A percentile compares a stretch with the other conserved stretches of the same genome.
phyloP scores from a whole-genome alignment of 92 coral and sea anemone species.

The Paragorgia papillata region DNA sequence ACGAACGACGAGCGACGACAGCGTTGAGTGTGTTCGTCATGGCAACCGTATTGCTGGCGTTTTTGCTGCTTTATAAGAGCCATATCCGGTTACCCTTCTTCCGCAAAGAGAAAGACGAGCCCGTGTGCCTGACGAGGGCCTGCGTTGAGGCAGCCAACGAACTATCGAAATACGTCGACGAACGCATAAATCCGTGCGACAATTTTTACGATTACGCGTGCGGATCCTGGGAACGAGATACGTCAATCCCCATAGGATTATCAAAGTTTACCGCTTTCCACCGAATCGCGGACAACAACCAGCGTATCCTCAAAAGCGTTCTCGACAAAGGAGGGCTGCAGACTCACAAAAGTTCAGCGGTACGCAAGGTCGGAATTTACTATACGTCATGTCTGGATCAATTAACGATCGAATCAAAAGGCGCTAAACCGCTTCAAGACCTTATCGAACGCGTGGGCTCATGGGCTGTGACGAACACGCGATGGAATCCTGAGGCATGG shows the following conservation, averaged over 20 bases:
- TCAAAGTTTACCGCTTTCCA: constrained; percentile 90
- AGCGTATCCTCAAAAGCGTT: constrained; percentile 69
- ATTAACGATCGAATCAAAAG: constrained; percentile 58
- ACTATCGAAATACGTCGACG: constrained; percentile 75
- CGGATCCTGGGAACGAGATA: constrained; percentile 76
- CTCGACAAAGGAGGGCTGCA: constrained; percentile 61
- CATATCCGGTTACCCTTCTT: constrained; percentile 43
- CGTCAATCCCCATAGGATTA: constrained; percentile 68
- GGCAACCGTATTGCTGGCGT: constrained; percentile 64
- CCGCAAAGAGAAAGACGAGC: constrained; percentile 30
- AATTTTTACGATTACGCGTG: constrained; percentile 89
- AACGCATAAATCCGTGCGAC: constrained; percentile 74
- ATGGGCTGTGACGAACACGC: constrained; percentile 64
- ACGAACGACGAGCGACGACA: constrained; percentile 68
- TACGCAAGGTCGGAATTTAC: constrained; percentile 71
- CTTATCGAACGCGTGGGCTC: constrained; percentile 84
- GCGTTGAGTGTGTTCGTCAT: constrained; percentile 69
- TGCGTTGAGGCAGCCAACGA: constrained; percentile 87
- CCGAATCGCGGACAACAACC: constrained; percentile 73
- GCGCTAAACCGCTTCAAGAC: constrained; percentile 70
- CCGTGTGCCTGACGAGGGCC: constrained; percentile 73
- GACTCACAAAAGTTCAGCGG: constrained; percentile 61
- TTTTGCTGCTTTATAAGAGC: constrained; percentile 65
- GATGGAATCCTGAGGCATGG: constrained; percentile 95
- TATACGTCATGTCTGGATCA: constrained; percentile 81